These are phyloP conservation scores for Leguminivora glycinivorella DNA, from an alignment of 1,140 invertebrate species.

Conservation along the genomic window DNA sequence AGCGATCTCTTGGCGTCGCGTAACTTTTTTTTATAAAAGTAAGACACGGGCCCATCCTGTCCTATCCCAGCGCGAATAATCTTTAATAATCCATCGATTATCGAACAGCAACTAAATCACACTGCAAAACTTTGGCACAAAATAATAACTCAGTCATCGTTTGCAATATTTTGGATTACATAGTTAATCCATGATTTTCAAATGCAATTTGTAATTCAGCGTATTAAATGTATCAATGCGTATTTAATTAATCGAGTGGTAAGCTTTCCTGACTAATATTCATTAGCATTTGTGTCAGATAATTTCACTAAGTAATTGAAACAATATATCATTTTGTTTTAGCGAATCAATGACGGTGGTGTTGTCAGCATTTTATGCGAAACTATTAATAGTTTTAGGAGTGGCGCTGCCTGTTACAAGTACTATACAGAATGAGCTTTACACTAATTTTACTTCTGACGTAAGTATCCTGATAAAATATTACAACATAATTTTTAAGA, in stretches of 20 bases:
- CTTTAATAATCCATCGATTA: too few relatives aligned
- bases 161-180: too few relatives aligned
- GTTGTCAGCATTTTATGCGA: slow-evolving; percentile 73
- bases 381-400: slow-evolving; percentile 75
- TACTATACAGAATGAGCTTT: slow-evolving; percentile 71
- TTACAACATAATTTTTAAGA: too few relatives aligned
- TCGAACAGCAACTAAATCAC: too few relatives aligned
- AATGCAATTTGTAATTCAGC: neutral
- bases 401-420: slow-evolving; percentile 70
- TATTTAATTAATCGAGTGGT: slow-evolving; percentile 29
- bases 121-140: too few relatives aligned
- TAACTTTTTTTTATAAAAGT: too few relatives aligned
- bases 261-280: slow-evolving; percentile 21
- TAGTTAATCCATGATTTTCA: neutral
- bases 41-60: too few relatives aligned
- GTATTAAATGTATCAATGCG: neutral
- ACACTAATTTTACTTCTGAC: slow-evolving; percentile 63
- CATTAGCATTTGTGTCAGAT: slow-evolving; percentile 39
- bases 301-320: slow-evolving; percentile 66
- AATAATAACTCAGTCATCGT: too few relatives aligned
- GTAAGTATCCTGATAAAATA: slow-evolving; percentile 56
- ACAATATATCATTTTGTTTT: slow-evolving; percentile 66
- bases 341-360: slow-evolving; percentile 77
- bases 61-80: too few relatives aligned
- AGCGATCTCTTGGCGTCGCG: too few relatives aligned